Conservation (phyloP, 2,113 vertebrate genomes). For the Triplophysa rosa region DNA sequence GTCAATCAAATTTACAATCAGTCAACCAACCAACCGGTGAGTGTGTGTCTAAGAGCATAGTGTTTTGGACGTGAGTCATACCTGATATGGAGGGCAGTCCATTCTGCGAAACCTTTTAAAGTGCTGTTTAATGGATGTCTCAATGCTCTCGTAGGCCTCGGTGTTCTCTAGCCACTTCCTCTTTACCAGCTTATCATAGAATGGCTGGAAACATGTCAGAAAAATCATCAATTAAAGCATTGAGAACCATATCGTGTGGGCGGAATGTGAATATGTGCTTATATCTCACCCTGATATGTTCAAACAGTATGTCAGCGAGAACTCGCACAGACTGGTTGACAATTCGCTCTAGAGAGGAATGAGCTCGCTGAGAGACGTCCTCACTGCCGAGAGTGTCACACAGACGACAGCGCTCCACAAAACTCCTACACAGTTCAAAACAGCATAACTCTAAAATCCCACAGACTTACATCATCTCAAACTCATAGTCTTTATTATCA, state of each 20-base stretch:
- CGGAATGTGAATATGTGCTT: constrained; percentile 1
- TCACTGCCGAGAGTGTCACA: constrained; percentile 81
- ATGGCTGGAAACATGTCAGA: constrained; percentile 71
- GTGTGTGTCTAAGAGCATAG: not conserved
- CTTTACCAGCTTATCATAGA: constrained; percentile 86
- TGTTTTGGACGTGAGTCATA: constrained; percentile 51
- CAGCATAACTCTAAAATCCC: no score
- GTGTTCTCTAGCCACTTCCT: constrained; percentile 86
- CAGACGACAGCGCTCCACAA: constrained; percentile 81
- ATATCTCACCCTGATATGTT: constrained; percentile 83
- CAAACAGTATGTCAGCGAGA: constrained; percentile 79
- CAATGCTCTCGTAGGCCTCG: constrained; percentile 83
- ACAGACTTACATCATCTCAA: no score
- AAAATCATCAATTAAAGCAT: not conserved
- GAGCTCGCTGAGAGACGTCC: constrained; percentile 73
- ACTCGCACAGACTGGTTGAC: constrained; percentile 80
- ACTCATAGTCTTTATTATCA: no score
- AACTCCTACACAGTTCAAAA: constrained; percentile 66
- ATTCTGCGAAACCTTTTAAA: constrained; percentile 82
- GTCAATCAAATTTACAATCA: constrained; percentile 28
- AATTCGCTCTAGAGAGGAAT: constrained; percentile 78
- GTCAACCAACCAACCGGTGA: not conserved
- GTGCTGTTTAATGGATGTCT: constrained; percentile 78
- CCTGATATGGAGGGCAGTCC: constrained; percentile 87
- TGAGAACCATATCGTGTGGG: not conserved